These are phyloP conservation scores for Falco berigora DNA, from an alignment of 2,797 vertebrate species.

Conservation along the genomic window DNA sequence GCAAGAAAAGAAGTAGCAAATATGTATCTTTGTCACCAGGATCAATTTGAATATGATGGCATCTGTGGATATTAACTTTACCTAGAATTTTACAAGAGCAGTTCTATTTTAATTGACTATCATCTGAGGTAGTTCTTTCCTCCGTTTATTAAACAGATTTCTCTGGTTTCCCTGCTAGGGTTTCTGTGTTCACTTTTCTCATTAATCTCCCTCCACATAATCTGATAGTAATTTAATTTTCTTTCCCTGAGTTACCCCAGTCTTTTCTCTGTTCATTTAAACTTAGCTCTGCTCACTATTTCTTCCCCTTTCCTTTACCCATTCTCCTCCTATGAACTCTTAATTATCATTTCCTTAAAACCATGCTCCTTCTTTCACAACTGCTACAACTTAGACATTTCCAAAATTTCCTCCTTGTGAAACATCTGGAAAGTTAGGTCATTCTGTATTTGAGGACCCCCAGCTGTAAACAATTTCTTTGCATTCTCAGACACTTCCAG, in stretches of 20 bases:
- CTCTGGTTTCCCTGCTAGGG: not conserved
- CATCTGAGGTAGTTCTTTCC: not conserved
- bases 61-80: not conserved
- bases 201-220: not conserved
- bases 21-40: not conserved
- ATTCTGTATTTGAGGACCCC: not conserved
- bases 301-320: not conserved
- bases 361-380: not conserved
- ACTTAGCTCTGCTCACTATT: not conserved
- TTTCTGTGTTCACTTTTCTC: not conserved
- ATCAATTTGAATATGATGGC: not conserved
- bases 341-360: not conserved
- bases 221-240: not conserved
- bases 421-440: not conserved
- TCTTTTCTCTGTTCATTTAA: not conserved
- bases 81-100: not conserved
- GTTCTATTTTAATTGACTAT: not conserved
- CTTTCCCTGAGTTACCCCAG: not conserved
- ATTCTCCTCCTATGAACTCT: not conserved
- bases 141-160: not conserved
- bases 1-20: not conserved
- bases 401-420: not conserved
- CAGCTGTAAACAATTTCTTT: not conserved
- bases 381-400: not conserved
- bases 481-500: not conserved